These are phyloP conservation scores for Macropus fuliginosus DNA, from an alignment of 2,797 vertebrate genomes.

Conservation along the genomic window DNA sequence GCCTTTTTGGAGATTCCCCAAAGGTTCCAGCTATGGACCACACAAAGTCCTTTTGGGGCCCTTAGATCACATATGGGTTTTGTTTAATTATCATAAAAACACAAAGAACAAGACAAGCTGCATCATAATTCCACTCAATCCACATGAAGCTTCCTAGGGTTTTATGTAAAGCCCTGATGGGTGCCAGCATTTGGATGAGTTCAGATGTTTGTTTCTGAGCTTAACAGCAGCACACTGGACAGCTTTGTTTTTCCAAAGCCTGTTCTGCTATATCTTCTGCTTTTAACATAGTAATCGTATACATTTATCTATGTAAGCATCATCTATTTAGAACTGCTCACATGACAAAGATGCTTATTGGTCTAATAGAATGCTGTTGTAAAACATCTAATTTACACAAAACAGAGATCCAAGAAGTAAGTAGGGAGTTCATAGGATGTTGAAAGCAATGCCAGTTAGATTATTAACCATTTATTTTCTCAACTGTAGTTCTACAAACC, in stretches of 20 bases:
- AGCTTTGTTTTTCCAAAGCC: constrained; percentile 52
- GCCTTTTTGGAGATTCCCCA: constrained; percentile 25
- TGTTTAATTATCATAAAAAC: constrained; percentile 59
- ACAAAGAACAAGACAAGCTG: constrained; percentile 42
- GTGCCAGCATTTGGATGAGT: constrained; percentile 47
- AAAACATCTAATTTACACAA: neutral
- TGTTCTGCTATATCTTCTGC: constrained; percentile 14
- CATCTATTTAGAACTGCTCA: constrained; percentile 36
- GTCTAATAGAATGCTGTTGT: neutral
- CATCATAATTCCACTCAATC: constrained; percentile 48
- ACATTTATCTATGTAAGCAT: neutral
- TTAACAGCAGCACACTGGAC: constrained; percentile 43
- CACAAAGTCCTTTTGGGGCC: constrained; percentile 14
- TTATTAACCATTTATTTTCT: neutral
- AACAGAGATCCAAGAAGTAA: neutral
- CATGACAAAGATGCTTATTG: constrained; percentile 29
- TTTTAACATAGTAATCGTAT: constrained; percentile 39
- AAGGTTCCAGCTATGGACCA: constrained; percentile 4
- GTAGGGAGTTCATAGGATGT: neutral
- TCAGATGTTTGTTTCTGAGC: constrained; percentile 62
- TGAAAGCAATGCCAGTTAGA: neutral
- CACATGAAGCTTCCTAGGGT: constrained; percentile 34
- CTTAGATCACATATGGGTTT: neutral
- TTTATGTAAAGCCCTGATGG: constrained; percentile 57
- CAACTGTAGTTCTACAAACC: neutral